Conservation (phyloP, 1,140 invertebrate genomes). For the Drosophila athabasca region DNA sequence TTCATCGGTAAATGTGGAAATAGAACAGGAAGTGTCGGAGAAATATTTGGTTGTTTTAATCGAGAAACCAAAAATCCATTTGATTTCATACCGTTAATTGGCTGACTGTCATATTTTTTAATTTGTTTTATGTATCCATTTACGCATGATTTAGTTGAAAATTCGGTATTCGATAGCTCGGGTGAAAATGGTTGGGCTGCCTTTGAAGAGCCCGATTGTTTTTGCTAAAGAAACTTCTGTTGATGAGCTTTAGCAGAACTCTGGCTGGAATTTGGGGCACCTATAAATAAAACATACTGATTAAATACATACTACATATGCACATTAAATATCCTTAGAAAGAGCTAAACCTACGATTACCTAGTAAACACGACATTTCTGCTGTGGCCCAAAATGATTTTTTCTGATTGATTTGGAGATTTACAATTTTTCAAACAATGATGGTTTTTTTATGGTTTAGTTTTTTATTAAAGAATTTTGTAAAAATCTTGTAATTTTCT, state of each 20-base stretch:
- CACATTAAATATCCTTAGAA: too few species aligned
- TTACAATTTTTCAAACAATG: too few species aligned
- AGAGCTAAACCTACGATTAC: too few species aligned
- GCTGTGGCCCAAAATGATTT: too few species aligned
- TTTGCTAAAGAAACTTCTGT: constrained; percentile 92
- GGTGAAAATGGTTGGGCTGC: constrained; percentile 48
- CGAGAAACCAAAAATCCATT: constrained; percentile 46
- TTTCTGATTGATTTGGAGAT: too few species aligned
- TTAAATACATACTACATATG: constrained; percentile 11
- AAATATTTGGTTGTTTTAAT: constrained; percentile 53
- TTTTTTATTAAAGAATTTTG: too few species aligned
- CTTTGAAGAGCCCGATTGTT: constrained; percentile 84
- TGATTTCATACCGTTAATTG: constrained; percentile 36
- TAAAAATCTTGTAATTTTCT: too few species aligned
- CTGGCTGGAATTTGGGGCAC: constrained; percentile 88
- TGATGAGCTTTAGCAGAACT: constrained; percentile 90
- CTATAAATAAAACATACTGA: constrained; percentile 62
- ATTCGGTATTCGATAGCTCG: constrained; percentile 40
- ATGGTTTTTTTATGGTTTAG: too few species aligned
- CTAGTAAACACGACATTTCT: too few species aligned
- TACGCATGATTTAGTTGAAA: constrained; percentile 36
- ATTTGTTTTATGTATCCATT: constrained; percentile 41
- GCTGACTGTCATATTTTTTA: constrained; percentile 36
- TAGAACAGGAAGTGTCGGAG: constrained; percentile 69
- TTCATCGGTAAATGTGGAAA: constrained; percentile 72